A percentile compares a stretch with the other conserved stretches of the same genome.
Evolutionary conservation across 1,140 invertebrate species (phyloP).

Genomic region (Pemphigus obesinymphae): DNA sequence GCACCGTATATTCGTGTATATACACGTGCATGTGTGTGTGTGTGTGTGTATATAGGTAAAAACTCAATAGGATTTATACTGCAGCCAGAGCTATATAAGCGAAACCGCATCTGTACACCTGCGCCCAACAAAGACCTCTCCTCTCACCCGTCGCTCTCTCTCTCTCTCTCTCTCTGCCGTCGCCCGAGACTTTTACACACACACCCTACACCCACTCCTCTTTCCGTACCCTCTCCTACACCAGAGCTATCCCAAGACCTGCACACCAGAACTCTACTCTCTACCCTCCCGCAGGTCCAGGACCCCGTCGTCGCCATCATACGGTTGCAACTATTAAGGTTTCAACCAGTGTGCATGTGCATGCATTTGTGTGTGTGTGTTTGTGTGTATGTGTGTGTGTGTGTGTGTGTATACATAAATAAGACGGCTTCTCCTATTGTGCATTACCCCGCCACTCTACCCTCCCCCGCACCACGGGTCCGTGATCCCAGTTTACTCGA

Average conservation of each 20-base stretch:
- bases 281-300: background rate
- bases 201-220: background rate
- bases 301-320: background rate
- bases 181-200: background rate
- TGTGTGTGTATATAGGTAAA: background rate
- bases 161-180: background rate
- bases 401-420: slow-evolving; percentile 30
- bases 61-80: slow-evolving; percentile 32
- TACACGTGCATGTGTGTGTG: background rate
- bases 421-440: slow-evolving; percentile 36
- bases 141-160: background rate
- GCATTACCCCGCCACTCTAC: background rate
- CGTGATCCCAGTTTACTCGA: background rate
- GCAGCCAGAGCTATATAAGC: no score
- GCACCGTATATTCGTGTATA: background rate
- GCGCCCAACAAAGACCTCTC: slow-evolving; percentile 34
- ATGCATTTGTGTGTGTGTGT: no score
- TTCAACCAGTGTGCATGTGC: background rate
- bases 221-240: background rate
- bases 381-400: no score
- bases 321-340: slow-evolving; percentile 35
- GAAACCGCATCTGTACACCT: slow-evolving; percentile 39
- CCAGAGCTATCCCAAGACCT: background rate
- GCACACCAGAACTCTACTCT: background rate
- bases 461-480: background rate